Base-by-base conservation (phyloP, 1,140 invertebrate genomes). In the Schlechtendalia chinensis region DNA sequence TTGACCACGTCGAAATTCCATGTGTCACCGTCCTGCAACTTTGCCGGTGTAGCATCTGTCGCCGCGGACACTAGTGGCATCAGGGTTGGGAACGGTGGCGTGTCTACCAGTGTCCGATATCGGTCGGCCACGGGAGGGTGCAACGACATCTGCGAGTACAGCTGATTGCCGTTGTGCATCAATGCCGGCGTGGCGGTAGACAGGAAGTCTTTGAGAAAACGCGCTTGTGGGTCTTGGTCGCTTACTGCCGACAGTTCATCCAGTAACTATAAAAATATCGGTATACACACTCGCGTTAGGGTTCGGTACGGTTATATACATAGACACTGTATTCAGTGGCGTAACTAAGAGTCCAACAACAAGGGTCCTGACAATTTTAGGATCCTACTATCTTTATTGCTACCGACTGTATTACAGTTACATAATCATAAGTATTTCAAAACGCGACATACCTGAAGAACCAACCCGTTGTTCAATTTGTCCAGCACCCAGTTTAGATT, bases 1-100 rank as follows among this genome's bases (percentile, higher is more conserved):
- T 81, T 81, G 5, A 81, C 63, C 1, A 81, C 63, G 32, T 81
- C 61, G 39, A 77, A 81, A 11, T 12, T 72, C 10, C 24, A 53
- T n/a, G 58, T 24, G n/a, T n/a, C n/a, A n/a, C 32, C 17, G 4
- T 61, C 22, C 22, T 56, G 50, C 0, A 1, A 24, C 4, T 79
- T 8, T 3, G 6, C 22, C 0, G 1, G 1, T 5, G 65, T 3
- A 24, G 29, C 12, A 1, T 16, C 22, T 8, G 32, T 39, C 32
- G 4, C 8, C 22, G 8, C 1, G 0, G 56, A 27, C 10, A 77
- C 16, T 19, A 79, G 17, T 0, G 75, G 75, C 75, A 79, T 79
- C 22, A 79, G 24, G 11, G 75, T 79, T 0, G 58, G 24, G 8
- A 79, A 79, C 8, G 75, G 75, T 11, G 75, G 75, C 10, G 75